Conservation (phyloP, 2,113 vertebrate genomes). For the Daubentonia madagascariensis region DNA sequence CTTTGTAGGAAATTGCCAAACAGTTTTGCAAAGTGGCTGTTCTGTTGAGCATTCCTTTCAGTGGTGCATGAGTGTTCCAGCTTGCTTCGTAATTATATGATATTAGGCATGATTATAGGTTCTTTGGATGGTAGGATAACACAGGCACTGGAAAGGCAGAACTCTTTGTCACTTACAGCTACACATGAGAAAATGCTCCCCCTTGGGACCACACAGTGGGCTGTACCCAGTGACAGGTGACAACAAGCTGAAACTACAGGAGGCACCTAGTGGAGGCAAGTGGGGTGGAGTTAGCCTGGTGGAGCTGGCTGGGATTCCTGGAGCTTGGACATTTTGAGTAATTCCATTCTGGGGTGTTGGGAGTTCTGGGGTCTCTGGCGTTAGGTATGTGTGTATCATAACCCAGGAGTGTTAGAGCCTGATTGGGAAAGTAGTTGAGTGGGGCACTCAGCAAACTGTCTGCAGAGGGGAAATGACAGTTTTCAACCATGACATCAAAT, state of each 20-base stretch:
- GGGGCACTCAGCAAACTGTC: background rate
- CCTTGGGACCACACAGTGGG: fast-evolving
- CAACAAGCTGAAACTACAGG: background rate
- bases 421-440: background rate
- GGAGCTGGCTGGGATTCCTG: background rate
- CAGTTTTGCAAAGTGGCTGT: background rate
- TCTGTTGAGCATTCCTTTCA: background rate
- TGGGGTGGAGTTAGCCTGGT: too few species aligned
- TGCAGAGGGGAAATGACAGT: background rate
- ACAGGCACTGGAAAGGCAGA: background rate
- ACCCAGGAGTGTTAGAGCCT: background rate
- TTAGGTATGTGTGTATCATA: background rate
- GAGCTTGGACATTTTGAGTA: background rate
- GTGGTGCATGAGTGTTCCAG: fast-evolving
- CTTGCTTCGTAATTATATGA: background rate
- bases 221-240: background rate
- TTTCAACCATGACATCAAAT: background rate
- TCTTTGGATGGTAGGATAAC: background rate
- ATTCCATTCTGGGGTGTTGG: background rate
- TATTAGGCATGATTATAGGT: background rate
- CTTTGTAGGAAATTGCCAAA: background rate
- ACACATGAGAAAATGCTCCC: background rate
- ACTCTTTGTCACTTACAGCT: background rate
- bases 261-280: fast-evolving
- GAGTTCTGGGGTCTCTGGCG: background rate